phyloP scores from a whole-genome alignment of 2,797 vertebrate genomes.

The Cephalopachus bancanus region DNA sequence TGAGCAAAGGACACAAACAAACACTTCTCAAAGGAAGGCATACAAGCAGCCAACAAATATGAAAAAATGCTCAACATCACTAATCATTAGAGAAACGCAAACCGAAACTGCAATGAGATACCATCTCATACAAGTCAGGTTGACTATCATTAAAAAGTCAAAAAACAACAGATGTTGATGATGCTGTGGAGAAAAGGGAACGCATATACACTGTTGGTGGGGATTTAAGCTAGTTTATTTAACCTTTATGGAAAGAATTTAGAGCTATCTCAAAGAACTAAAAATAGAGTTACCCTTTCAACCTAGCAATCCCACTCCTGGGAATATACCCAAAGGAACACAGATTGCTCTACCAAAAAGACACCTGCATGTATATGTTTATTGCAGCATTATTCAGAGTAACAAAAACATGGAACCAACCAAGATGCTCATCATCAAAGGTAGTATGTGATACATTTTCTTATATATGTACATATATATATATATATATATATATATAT shows the following conservation, averaged over 20 bases:
- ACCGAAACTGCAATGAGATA: background rate
- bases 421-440: background rate
- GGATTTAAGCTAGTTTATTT: background rate
- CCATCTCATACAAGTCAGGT: background rate
- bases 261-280: background rate
- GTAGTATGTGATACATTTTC: no score
- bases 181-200: background rate
- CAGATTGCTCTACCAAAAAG: no score
- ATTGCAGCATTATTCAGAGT: background rate
- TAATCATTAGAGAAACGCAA: conserved; percentile 16
- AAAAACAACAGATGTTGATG: background rate
- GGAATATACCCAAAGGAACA: background rate
- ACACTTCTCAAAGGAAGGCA: conserved; percentile 8
- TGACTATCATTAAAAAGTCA: background rate
- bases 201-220: background rate
- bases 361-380: no score
- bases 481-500: background rate
- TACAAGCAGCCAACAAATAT: background rate
- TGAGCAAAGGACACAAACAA: background rate
- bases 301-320: background rate
- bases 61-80: background rate
- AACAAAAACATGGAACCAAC: background rate
- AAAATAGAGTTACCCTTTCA: background rate
- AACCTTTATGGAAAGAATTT: background rate
- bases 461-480: no score